These are phyloP conservation scores for Polymixis lichenea DNA, from an alignment of 2,888 invertebrate species.

Conservation along the genomic window DNA sequence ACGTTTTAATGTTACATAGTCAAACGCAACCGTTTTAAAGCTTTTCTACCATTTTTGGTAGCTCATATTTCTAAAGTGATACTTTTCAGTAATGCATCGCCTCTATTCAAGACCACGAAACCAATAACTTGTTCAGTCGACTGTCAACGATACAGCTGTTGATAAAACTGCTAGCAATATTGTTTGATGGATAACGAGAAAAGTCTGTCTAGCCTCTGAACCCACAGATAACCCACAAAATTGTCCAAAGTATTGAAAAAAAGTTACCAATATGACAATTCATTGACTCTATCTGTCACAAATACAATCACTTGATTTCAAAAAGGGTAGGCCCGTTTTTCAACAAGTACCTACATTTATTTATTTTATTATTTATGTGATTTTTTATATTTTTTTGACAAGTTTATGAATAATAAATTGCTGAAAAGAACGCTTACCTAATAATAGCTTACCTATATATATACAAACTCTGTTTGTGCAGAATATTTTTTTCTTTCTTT, in stretches of 20 bases:
- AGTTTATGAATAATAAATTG: too few relatives aligned
- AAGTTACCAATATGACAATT: neutral
- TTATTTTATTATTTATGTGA: too few relatives aligned
- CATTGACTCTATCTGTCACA: neutral
- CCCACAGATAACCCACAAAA: neutral
- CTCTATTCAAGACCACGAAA: conserved; percentile 44
- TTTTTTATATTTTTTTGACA: too few relatives aligned
- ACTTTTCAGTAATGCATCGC: conserved; percentile 29
- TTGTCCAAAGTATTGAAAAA: neutral
- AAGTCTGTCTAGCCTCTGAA: neutral
- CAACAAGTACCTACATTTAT: too few relatives aligned
- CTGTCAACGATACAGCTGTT: conserved; percentile 22
- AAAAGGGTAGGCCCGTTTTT: neutral
- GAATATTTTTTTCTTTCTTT: too few relatives aligned
- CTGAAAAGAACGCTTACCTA: neutral
- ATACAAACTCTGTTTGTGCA: too few relatives aligned
- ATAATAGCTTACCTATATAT: too few relatives aligned
- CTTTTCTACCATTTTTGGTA: neutral
- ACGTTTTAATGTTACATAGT: too few relatives aligned
- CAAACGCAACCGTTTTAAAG: conserved; percentile 3
- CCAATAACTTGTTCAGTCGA: conserved; percentile 35
- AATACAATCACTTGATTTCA: neutral
- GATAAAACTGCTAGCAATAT: conserved; percentile 42
- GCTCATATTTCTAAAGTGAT: conserved; percentile 6
- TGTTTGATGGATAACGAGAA: conserved; percentile 19